Evolutionary conservation across 2,797 vertebrate species (phyloP).

Genomic region (Trachurus trachurus): DNA sequence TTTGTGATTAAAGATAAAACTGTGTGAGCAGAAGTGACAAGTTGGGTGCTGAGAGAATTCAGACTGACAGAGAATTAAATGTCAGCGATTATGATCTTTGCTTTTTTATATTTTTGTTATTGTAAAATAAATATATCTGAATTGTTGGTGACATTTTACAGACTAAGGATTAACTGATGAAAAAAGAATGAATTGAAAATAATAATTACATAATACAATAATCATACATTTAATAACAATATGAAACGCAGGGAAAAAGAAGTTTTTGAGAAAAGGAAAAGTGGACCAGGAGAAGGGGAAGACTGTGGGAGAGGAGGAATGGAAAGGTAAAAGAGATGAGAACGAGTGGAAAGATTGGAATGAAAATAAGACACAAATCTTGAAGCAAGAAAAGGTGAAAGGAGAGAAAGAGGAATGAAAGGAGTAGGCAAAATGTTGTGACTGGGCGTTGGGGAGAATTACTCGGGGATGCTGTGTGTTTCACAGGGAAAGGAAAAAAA

Average conservation of each 20-base stretch:
- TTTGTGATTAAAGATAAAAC: slow-evolving; percentile 2
- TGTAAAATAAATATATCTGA: background rate
- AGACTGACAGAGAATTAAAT: background rate
- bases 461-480: background rate
- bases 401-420: background rate
- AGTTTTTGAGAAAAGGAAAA: too few species aligned
- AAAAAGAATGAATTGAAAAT: background rate
- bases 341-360: background rate
- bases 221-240: too few species aligned
- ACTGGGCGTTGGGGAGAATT: slow-evolving; percentile 7
- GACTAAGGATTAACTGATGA: background rate
- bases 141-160: too few species aligned
- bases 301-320: background rate
- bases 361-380: background rate
- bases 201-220: too few species aligned
- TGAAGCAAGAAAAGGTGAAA: background rate
- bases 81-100: background rate
- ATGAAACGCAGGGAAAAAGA: too few species aligned
- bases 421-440: slow-evolving; percentile 18
- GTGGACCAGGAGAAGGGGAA: background rate
- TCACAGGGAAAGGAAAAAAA: background rate
- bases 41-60: background rate
- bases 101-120: background rate
- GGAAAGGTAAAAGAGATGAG: background rate
- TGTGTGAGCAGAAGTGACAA: background rate